Evolutionary conservation across 2,797 vertebrate species (phyloP), one percentile per base, ranked within the genome.

Genomic region (Neosilurus hyrtlii): DNA sequence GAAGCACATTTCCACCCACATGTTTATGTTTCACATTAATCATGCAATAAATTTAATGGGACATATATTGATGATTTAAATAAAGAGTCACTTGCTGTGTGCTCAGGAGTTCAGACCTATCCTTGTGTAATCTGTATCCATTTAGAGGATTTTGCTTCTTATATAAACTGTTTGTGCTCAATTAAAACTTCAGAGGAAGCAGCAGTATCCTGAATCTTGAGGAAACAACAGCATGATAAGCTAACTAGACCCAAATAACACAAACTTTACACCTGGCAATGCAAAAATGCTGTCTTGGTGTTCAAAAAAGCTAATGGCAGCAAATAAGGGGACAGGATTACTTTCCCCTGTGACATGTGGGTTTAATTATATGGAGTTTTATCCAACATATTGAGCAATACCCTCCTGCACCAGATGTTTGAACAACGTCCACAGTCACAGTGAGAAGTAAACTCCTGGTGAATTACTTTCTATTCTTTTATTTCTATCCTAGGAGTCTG

Each of bases 321-420:
- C 35, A 83, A 87, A 83, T 82, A 56, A 66, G 63, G 51, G 16
- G 35, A 68, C 51, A 15, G 12, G 43, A 73, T 37, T 26, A 74
- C 43, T 68, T 75, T 81, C 30, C 61, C 26, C 49, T 59, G 57
- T 73, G 62, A 62, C 86, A 89, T 84, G 84, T 86, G 82, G 83
- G 84, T 63, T 79, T 87, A 82, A 87, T 89, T 88, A 88, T 63
- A 43, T 56, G 54, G 26, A 37, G 56, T 82, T 78, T 79, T 66
- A 71, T 86, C 85, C 82, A 88, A 88, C 77, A 79, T 52, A 68
- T 88, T 87, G 80, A 83, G 87, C 82, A 87, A 88, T 82, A 63
- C 59, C 26, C 37, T 56, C 56, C 51, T 56, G 35, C 82, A 63
- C 82, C 79, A 80, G 73, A 82, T 49, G 76, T 51, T 73, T 82